Base-by-base conservation (phyloP, 1,140 invertebrate species). In the Euwallacea similis region DNA sequence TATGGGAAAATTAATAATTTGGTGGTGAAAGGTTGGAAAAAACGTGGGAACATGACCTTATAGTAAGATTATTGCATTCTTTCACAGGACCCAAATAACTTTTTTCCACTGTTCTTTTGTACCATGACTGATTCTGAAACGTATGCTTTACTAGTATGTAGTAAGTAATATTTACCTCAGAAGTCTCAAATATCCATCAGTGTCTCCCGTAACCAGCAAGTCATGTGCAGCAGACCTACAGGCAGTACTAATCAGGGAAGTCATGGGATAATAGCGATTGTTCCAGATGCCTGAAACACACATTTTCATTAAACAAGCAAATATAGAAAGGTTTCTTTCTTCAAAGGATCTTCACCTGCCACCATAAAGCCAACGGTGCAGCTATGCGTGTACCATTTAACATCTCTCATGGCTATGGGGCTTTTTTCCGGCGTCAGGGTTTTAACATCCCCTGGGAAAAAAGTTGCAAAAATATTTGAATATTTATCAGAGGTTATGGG, bases 121-220 rank as follows among this genome's bases (percentile, higher is more conserved):
- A 58, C 10, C 55, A 58, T 42, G 10, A 61, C 42, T 43, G 11
- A 61, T 42, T 21, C 41, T 42, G n/a, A 61, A 42, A 61, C 59
- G n/a, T 61, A 61, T 1, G 11, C 2, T 58, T n/a, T 13, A 7
- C 8, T 15, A 15, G 4, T 62, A 55, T 4, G 3, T 55, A 61
- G 21, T 4, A 4, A 33, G 21, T 4, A 33, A 33, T 33, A 4
- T 2, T 75, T 80, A 90, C 89, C 88, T 89, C 82, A 95, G 97
- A 11, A 98, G 85, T 74, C 95, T 87, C 11, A 98, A 83, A 81
- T 95, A 94, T 13, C 96, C 96, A 81, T 95, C 95, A 59, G 94
- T 91, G 81, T 98, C 95, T 8, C 94, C 95, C 58, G 90, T 90
- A 16, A 94, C 89, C 2, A 97, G 81, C 73, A 97, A 87, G 77